Conservation (phyloP, 2,797 vertebrate genomes). For the Gobio occitaniae region DNA sequence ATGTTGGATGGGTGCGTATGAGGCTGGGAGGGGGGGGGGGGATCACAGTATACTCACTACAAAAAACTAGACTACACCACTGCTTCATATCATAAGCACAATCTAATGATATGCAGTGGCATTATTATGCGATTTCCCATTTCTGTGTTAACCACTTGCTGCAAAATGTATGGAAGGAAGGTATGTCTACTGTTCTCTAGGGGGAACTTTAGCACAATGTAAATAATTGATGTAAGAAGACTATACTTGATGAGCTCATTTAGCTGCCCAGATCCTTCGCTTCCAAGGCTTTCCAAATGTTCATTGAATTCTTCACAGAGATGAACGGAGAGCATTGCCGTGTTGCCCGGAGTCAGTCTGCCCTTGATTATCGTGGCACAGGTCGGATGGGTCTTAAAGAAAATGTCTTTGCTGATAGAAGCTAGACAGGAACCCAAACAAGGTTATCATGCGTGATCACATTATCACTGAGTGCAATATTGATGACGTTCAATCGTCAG, state of each 20-base stretch:
- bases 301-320: constrained; percentile 76
- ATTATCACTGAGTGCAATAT: neutral
- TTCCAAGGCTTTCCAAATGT: constrained; percentile 73
- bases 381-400: constrained; percentile 76
- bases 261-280: constrained; percentile 70
- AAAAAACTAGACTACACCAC: too few species aligned
- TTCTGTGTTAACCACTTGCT: neutral
- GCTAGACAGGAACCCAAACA: constrained; percentile 65
- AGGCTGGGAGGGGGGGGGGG: too few species aligned
- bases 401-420: constrained; percentile 79
- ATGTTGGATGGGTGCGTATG: too few species aligned
- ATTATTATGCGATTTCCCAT: neutral
- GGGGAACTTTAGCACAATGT: constrained; percentile 3
- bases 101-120: neutral
- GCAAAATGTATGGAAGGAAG: neutral
- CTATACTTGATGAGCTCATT: constrained; percentile 79
- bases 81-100: neutral
- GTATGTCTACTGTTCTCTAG: neutral
- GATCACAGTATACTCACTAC: too few species aligned
- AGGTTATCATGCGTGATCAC: constrained; percentile 6
- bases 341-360: constrained; percentile 73
- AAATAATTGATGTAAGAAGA: constrained; percentile 37
- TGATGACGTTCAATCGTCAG: neutral
- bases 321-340: constrained; percentile 64
- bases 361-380: constrained; percentile 77